Evolutionary conservation across 2,888 invertebrate species (phyloP).

Genomic region (Therioaphis trifolii): DNA sequence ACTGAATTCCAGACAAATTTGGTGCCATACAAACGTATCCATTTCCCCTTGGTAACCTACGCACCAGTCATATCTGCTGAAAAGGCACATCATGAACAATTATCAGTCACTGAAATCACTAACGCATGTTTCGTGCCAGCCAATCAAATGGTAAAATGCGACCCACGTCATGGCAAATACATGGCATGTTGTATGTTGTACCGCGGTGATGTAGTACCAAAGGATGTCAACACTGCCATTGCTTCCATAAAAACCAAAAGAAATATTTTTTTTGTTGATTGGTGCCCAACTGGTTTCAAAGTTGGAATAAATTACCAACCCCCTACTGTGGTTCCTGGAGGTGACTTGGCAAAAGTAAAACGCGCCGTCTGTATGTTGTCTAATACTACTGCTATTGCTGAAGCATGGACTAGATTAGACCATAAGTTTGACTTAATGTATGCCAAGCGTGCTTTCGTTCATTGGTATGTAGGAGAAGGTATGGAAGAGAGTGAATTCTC

Average conservation of each 20-base stretch:
- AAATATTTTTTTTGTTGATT: constrained; percentile 92
- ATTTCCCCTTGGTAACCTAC: constrained; percentile 93
- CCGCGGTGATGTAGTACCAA: constrained; percentile 91
- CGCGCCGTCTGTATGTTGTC: constrained; percentile 98
- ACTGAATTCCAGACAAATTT: constrained; percentile 96
- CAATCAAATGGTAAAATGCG: constrained; percentile 96
- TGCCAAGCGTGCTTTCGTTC: constrained; percentile 96
- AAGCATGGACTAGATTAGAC: constrained; percentile 96
- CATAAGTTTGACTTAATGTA: constrained; percentile 98
- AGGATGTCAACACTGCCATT: constrained; percentile 95
- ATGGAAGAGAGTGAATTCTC: constrained; percentile 88
- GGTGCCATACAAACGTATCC: constrained; percentile 95
- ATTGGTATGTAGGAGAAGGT: constrained; percentile 92
- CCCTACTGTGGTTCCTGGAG: constrained; percentile 94
- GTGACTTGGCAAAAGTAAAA: constrained; percentile 93
- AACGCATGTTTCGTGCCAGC: constrained; percentile 96
- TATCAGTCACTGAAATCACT: constrained; percentile 92
- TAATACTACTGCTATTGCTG: constrained; percentile 96
- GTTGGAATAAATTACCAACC: constrained; percentile 89
- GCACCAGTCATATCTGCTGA: constrained; percentile 94
- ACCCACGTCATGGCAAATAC: constrained; percentile 92
- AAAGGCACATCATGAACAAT: constrained; percentile 93
- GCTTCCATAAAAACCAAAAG: constrained; percentile 95
- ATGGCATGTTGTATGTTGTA: constrained; percentile 97
- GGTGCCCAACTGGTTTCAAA: constrained; percentile 83